A percentile compares a stretch with the other conserved stretches of the same genome.
Evolutionary conservation across 2,888 invertebrate species (phyloP).

Genomic region (Loripinus fragilis): DNA sequence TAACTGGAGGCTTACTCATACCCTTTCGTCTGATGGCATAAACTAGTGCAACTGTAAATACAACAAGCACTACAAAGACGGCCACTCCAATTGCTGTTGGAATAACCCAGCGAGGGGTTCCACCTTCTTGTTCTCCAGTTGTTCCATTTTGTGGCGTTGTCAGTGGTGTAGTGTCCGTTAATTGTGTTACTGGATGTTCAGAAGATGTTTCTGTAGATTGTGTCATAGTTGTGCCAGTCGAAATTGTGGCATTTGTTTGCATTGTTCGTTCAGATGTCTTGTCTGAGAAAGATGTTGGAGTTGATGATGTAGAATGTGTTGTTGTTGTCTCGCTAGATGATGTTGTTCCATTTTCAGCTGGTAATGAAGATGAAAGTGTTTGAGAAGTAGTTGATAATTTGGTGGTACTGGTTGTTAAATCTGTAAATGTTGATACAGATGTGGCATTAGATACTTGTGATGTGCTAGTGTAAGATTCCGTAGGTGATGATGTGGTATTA

Average conservation of each 20-base stretch:
- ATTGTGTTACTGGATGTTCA: not conserved
- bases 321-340: not conserved
- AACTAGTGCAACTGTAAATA: not conserved
- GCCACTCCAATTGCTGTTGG: conserved; percentile 10
- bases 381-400: not conserved
- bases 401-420: not conserved
- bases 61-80: not conserved
- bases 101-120: not conserved
- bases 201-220: not conserved
- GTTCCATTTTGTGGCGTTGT: conserved; percentile 9
- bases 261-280: not conserved
- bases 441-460: not conserved
- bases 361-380: not conserved
- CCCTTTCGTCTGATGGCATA: not conserved
- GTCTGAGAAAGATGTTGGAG: too few species aligned
- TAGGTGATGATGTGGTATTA: not conserved
- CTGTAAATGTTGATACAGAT: too few species aligned
- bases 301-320: not conserved
- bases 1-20: not conserved
- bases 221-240: not conserved
- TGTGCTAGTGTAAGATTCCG: not conserved
- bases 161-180: not conserved
- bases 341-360: not conserved
- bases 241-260: not conserved
- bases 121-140: not conserved